These are phyloP conservation scores for Oncorhynchus nerka DNA, from an alignment of 2,113 vertebrate genomes.

Conservation along the genomic window DNA sequence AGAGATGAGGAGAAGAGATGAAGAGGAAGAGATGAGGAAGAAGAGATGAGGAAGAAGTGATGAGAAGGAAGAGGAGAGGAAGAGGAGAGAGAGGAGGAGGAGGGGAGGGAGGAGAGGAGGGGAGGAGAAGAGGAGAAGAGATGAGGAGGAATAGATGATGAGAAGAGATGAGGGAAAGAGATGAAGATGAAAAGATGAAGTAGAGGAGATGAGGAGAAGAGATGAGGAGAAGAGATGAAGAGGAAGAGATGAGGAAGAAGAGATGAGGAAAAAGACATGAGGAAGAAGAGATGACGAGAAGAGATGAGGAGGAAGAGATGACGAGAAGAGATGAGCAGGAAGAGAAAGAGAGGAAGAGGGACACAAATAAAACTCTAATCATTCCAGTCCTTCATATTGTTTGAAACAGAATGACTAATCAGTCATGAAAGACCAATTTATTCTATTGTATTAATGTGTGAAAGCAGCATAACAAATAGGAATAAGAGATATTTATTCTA, in stretches of 20 bases:
- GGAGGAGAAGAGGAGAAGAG: too few relatives aligned
- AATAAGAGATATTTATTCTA: too few relatives aligned
- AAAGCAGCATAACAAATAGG: constrained; percentile 23
- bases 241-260: not conserved
- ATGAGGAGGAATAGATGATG: not conserved
- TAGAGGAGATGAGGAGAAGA: constrained; percentile 31
- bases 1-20: too few relatives aligned
- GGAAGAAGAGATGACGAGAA: not conserved
- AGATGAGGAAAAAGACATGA: not conserved
- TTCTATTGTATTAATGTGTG: not conserved
- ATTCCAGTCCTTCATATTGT: constrained; percentile 38
- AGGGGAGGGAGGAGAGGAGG: not conserved
- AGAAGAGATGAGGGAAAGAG: not conserved
- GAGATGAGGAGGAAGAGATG: not conserved
- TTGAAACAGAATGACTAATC: constrained; percentile 35
- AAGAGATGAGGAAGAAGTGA: too few relatives aligned
- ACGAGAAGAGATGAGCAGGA: too few relatives aligned
- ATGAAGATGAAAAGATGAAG: too few relatives aligned
- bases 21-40: too few relatives aligned
- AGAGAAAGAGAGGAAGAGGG: constrained; percentile 13
- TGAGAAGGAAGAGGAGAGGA: not conserved
- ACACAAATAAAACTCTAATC: constrained; percentile 34
- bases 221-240: not conserved
- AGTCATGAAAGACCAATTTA: constrained; percentile 30
- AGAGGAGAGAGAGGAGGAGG: too few relatives aligned